Evolutionary conservation across 2,797 vertebrate species (phyloP), one percentile per base, ranked within the genome.

Genomic region (Miichthys miiuy): DNA sequence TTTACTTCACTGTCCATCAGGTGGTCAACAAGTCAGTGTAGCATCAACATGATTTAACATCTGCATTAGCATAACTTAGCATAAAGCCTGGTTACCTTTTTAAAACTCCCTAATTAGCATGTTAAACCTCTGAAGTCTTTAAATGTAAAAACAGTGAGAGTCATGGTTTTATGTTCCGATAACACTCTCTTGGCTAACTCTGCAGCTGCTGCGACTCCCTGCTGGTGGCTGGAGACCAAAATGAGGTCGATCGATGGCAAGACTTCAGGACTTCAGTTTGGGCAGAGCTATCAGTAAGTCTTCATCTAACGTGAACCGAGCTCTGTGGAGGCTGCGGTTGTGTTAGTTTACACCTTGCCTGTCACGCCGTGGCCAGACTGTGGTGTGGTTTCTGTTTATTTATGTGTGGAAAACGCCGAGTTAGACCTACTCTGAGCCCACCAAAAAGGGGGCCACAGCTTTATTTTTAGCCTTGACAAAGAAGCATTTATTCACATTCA

Each of bases 401-500:
- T 87, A 81, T 86, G 63, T 70, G 77, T 84, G 72, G 80, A 87
- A 86, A 88, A 78, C n/a, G 30, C 44, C 72, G 78, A 34, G 34
- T 34, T 34, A 82, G 83, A 89, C 75, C 77, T 63, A 85, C 80
- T 86, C 62, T 58, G 80, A 87, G 84, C 79, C 81, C 79, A 85
- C 63, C 70, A 11, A 21, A 80, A 79, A 67, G 50, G 73, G 64
- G 82, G 81, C 75, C 62, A 58, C 82, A 68, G 67, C 67, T 88
- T 80, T 89, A 88, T 87, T 90, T 92, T 85, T 83, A 87, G 84
- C 68, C 68, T 68, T 64, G 77, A 92, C 88, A 94, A 91, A 92
- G 84, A 83, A 65, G 57, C 68, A 55, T 48, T 51, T 82, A 61
- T 80, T 82, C 79, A 72, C 57, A 47, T 65, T 51, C 10, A 52